Evolutionary conservation across 2,797 vertebrate genomes (phyloP), one percentile per base, ranked within the genome.

Genomic region (Taeniopygia guttata): DNA sequence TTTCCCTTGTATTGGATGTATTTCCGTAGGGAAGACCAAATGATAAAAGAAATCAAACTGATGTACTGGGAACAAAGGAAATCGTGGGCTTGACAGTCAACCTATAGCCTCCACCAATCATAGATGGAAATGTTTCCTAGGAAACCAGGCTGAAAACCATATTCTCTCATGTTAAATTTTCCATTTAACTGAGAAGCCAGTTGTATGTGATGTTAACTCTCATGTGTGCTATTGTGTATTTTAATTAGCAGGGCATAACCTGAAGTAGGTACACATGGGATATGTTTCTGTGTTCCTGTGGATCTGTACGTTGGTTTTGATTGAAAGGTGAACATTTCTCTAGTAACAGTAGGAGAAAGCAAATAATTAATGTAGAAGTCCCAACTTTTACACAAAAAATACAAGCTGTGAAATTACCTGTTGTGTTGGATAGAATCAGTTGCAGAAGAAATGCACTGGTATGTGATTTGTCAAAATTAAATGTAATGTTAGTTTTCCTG

Each of bases 41-140:
- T 82, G 32, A 76, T 83, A 68, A 90, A 95, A 84, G 36, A 76
- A 88, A 74, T 89, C 34, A 80, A 87, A 80, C 15, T 63, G 58
- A 70, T 79, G 49, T 45, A 56, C 45, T 5, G 23, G 74, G 54
- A 96, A 93, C 66, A 84, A 94, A 94, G 66, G 62, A 88, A 82
- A 52, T 49, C 0, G 0, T 87, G 63, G 56, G 69, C 54, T 92
- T 92, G 55, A 74, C 63, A 89, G 52, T 69, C 77, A 84, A 76
- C 77, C n/a, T 90, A 55, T 88, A 86, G 89, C 66, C 83, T 91
- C 66, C 7, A 79, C 63, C 59, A 88, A 8, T 13, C 83, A 68
- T 43, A 81, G 30, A 72, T 96, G 30, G 45, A 93, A 92, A 76
- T 67, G 89, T 95, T 92, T 86, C 94, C 93, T 91, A 90, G 91